Evolutionary conservation across 2,888 invertebrate species (phyloP).

Genomic region (Smittia sp.): DNA sequence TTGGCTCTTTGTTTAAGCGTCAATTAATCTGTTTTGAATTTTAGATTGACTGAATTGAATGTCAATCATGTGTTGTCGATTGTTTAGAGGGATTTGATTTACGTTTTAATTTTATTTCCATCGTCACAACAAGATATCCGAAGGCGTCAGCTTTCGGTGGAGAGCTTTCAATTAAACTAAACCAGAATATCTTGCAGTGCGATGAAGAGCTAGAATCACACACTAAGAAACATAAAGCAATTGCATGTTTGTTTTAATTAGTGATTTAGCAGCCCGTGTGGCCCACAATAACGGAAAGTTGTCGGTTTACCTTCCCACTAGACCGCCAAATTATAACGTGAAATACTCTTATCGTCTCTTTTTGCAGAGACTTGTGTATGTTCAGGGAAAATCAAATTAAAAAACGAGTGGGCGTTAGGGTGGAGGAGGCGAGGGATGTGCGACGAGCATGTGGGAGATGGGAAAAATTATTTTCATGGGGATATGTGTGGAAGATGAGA

Average conservation of each 20-base stretch:
- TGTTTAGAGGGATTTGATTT: conserved; percentile 41
- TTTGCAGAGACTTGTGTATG: conserved; percentile 8
- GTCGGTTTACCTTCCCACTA: conserved; percentile 57
- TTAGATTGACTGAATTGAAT: no score
- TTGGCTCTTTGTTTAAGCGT: background rate
- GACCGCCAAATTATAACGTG: conserved; percentile 50
- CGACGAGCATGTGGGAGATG: background rate
- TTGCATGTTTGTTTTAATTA: conserved; percentile 23
- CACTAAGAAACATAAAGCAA: conserved; percentile 31
- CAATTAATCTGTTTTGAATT: background rate
- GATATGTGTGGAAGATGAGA: conserved; percentile 15
- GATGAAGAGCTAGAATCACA: conserved; percentile 37
- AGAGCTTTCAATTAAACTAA: background rate
- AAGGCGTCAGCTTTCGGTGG: background rate
- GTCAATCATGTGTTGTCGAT: no score
- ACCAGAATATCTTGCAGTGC: conserved; percentile 26
- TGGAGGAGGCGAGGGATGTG: background rate
- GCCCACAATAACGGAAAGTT: conserved; percentile 70
- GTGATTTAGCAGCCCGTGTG: conserved; percentile 49
- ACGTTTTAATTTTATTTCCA: conserved; percentile 23
- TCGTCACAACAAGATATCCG: conserved; percentile 35
- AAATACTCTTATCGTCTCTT: conserved; percentile 53
- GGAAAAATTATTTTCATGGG: background rate
- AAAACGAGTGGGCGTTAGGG: background rate
- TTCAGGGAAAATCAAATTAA: conserved; percentile 7